phyloP scores from a whole-genome alignment of 2,797 vertebrate genomes.

The Aulostomus chinensis region DNA sequence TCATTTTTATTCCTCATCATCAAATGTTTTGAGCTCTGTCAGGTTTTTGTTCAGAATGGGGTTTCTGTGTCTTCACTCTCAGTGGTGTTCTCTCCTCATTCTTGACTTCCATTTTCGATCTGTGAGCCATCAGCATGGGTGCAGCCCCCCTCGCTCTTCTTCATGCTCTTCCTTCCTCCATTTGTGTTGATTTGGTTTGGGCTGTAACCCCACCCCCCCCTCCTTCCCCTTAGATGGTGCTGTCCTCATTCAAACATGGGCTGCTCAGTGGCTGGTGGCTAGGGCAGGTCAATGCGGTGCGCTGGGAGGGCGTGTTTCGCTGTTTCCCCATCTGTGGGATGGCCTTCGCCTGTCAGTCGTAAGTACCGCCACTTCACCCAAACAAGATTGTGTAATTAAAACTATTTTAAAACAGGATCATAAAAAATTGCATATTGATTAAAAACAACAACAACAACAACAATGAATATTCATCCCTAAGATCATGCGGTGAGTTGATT shows the following conservation, averaged over 20 bases:
- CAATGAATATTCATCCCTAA: constrained; percentile 3
- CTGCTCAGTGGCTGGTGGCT: constrained; percentile 93
- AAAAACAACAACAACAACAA: too few species aligned
- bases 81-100: constrained; percentile 46
- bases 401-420: too few species aligned
- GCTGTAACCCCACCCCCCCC: constrained; percentile 60
- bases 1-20: constrained; percentile 9
- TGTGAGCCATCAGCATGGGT: constrained; percentile 51
- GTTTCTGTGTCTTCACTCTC: constrained; percentile 35
- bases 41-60: constrained; percentile 49
- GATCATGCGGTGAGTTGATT: constrained; percentile 11
- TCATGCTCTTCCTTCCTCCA: constrained; percentile 44
- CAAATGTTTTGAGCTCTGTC: constrained; percentile 1
- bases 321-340: constrained; percentile 99
- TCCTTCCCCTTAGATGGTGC: constrained; percentile 85
- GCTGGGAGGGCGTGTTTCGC: constrained; percentile 97
- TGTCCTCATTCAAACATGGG: constrained; percentile 95
- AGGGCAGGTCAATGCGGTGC: constrained; percentile 85
- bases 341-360: constrained; percentile 99
- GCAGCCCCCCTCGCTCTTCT: constrained; percentile 13
- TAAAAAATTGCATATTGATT: constrained; percentile 19
- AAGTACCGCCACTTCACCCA: constrained; percentile 84
- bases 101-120: constrained; percentile 41
- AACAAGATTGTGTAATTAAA: constrained; percentile 37
- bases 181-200: constrained; percentile 68